Evolutionary conservation across 1,140 invertebrate genomes (phyloP), one percentile per base, ranked within the genome.

Genomic region (Calephelis virginiensis): DNA sequence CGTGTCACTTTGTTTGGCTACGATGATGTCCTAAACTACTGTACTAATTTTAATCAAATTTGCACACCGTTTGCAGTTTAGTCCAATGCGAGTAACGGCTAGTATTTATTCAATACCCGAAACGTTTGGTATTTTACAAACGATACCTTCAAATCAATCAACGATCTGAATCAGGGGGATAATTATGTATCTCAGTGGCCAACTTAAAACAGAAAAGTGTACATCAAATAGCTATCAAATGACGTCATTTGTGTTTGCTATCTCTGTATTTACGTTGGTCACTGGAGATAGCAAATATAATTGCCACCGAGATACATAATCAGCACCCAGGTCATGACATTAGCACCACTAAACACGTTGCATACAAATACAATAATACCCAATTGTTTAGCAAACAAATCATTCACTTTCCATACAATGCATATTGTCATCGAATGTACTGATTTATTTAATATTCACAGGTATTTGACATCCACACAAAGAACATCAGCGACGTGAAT

Each of bases 391-490:
- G 43, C 49, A 61, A 43, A 60, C 62, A 67, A 67, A 67, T 63
- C 69, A 69, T 38, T 49, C 53, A 40, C 63, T 82, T 78, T 76
- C 69, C 76, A 81, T 82, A 85, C 82, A 83, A 83, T 83, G 64
- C 68, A 61, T 75, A 85, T 85, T 82, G 81, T 68, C 80, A 85
- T 82, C 66, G 70, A 85, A 78, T 83, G 72, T 49, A 53, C 70
- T 60, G 69, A 73, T 69, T 70, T 56, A 50, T 74, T 73, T 62
- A 68, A 71, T 74, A 59, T 73, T 83, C 61, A 64, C 78, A 90
- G 80, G 86, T 91, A 75, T 91, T 91, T 77, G 82, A 91, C 70
- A 88, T 92, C 66, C 87, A 92, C 71, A 85, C 82, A 40, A 91
- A 83, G 50, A 81, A 82, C 28, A 70, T 88, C 14, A 83, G 72